phyloP scores from a whole-genome alignment of 2,113 vertebrate species.

The Paracyprichromis sp. region DNA sequence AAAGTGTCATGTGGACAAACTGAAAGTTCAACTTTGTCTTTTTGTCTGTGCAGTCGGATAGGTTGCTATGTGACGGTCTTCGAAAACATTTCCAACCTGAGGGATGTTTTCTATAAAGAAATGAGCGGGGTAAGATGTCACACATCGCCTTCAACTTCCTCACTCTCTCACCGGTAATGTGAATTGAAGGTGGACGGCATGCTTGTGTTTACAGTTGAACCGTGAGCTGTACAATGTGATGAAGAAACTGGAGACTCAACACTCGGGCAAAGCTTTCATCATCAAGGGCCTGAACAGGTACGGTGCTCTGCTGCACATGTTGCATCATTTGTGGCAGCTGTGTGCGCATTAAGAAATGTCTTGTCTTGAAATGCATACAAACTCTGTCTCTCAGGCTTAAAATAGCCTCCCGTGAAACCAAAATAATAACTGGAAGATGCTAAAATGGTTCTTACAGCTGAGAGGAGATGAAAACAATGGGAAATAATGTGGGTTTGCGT shows the following conservation, averaged over 20 bases:
- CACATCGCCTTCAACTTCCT: rapidly evolving
- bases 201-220: conserved; percentile 64
- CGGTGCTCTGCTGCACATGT: background rate
- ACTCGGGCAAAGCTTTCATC: conserved; percentile 87
- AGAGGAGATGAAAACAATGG: background rate
- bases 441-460: background rate
- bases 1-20: background rate
- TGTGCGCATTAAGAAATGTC: background rate
- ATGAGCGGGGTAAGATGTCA: conserved; percentile 85
- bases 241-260: conserved; percentile 86
- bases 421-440: background rate
- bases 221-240: conserved; percentile 85
- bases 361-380: background rate
- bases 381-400: background rate
- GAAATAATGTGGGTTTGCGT: rapidly evolving
- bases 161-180: background rate
- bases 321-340: background rate
- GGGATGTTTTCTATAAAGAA: conserved; percentile 93
- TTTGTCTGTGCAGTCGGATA: conserved; percentile 73
- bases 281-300: conserved; percentile 79
- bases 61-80: conserved; percentile 87
- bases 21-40: background rate
- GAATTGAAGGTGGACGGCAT: background rate
- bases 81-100: conserved; percentile 89
- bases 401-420: rapidly evolving